These are phyloP conservation scores for Phylloscopus trochilus DNA, from an alignment of 2,113 vertebrate species.

Conservation along the genomic window DNA sequence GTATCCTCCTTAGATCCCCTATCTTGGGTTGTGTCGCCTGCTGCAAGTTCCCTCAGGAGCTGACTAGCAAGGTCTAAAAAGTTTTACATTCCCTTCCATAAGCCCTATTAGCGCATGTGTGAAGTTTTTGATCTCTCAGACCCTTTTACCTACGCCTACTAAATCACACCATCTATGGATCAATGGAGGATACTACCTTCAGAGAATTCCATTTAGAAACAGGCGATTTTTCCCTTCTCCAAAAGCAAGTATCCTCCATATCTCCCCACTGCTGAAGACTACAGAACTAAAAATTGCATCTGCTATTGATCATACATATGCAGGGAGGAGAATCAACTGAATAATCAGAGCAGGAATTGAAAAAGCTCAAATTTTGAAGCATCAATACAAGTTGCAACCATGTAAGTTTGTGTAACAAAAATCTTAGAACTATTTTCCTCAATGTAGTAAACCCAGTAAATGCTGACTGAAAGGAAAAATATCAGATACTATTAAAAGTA, in stretches of 20 bases:
- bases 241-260: constrained; percentile 76
- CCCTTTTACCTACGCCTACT: constrained; percentile 43
- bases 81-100: constrained; percentile 72
- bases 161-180: constrained; percentile 22
- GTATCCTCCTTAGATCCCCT: constrained; percentile 81
- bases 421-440: constrained; percentile 4
- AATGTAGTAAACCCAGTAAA: neutral
- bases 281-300: constrained; percentile 42
- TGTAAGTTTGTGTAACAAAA: constrained; percentile 6
- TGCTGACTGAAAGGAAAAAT: neutral
- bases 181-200: constrained; percentile 70
- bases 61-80: constrained; percentile 73
- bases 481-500: neutral
- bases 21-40: constrained; percentile 79
- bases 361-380: constrained; percentile 43
- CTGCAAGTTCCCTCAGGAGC: constrained; percentile 72
- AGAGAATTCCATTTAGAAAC: constrained; percentile 75
- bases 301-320: constrained; percentile 21
- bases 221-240: constrained; percentile 67
- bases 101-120: constrained; percentile 79
- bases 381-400: constrained; percentile 24
- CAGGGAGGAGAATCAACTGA: constrained; percentile 48
- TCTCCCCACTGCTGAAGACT: constrained; percentile 50
- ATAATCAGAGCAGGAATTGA: neutral
- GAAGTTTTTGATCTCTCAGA: constrained; percentile 32